Base-by-base conservation (phyloP, 2,113 vertebrate species). In the Hiodon alosoides region DNA sequence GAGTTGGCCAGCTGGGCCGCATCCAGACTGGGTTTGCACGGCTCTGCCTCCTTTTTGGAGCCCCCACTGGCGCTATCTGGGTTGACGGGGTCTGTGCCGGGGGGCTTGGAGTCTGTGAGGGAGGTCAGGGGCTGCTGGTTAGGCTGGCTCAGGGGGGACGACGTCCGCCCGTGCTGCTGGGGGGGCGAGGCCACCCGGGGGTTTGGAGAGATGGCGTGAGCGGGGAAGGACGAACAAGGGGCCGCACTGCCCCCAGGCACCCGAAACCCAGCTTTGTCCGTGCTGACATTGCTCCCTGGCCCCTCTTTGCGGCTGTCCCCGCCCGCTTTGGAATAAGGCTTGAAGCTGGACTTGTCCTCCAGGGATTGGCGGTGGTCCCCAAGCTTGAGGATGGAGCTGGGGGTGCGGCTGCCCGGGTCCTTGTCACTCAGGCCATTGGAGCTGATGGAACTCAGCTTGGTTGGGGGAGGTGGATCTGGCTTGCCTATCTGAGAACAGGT, bases 401-500 rank as follows among this genome's bases (percentile, higher is more conserved):
- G 85, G 5, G 90, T 83, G 8, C 91, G 82, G 11, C 89, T 74
- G 58, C 86, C 51, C 1, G 92, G 55, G 59, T 97, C 96, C 90
- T 98, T 98, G 13, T 96, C 95, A 31, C 90, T 81, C 50, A 92
- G 89, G 71, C 91, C 90, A 65, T 88, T 84, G 53, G 93, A 86
- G 52, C 92, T 87, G 73, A 91, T 89, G 0, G 91, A 87, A 85
- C 90, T 88, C 67, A 95, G 90, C 84, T 96, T 98, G 83, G 94
- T 94, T 47, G 94, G 93, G 16, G 95, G 92, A n/a, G 94, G 94
- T 52, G 95, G 93, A 85, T 97, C 95, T 0, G 95, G 92, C 75
- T 98, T 98, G 69, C 96, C 96, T 65, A 98, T 98, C 90, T 98
- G 96, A 10, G 96, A 98, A 85, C 96, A 98, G 76, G 96, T 97